Evolutionary conservation across 2,797 vertebrate species (phyloP).

Genomic region (Bovichtus variegatus): DNA sequence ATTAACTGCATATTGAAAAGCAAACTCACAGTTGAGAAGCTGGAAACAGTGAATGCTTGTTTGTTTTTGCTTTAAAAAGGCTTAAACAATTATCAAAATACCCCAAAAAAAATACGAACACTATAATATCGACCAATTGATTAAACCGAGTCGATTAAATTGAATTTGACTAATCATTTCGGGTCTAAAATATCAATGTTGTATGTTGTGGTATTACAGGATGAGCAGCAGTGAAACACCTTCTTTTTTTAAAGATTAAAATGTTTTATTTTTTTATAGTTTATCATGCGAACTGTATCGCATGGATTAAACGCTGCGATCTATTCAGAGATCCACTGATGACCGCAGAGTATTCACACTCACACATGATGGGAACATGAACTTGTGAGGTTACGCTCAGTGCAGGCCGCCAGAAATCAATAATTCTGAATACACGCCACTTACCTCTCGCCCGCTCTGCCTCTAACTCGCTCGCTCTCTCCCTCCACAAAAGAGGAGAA

Average conservation of each 20-base stretch:
- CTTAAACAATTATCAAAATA: too few relatives aligned
- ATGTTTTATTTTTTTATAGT: neutral
- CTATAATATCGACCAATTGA: neutral
- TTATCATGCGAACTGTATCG: conserved; percentile 33
- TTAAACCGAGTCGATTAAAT: too few relatives aligned
- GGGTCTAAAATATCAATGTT: too few relatives aligned
- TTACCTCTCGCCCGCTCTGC: conserved; percentile 51
- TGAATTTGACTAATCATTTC: too few relatives aligned
- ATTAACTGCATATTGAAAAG: neutral
- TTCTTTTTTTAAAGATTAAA: conserved; percentile 16
- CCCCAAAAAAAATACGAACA: too few relatives aligned
- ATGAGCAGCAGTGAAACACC: neutral
- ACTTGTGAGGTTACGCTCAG: conserved; percentile 66
- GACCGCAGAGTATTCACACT: conserved; percentile 53
- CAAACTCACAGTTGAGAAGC: neutral
- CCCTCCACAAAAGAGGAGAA: conserved; percentile 20
- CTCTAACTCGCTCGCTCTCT: conserved; percentile 31
- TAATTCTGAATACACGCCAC: conserved; percentile 69
- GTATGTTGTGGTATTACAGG: too few relatives aligned
- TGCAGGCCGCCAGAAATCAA: conserved; percentile 70
- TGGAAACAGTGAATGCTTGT: neutral
- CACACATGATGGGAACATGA: conserved; percentile 52
- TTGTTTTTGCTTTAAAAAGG: too few relatives aligned
- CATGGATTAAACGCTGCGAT: conserved; percentile 37
- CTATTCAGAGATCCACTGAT: conserved; percentile 17